Conservation (phyloP, 1,140 invertebrate species). For the Ceratina australensis region DNA sequence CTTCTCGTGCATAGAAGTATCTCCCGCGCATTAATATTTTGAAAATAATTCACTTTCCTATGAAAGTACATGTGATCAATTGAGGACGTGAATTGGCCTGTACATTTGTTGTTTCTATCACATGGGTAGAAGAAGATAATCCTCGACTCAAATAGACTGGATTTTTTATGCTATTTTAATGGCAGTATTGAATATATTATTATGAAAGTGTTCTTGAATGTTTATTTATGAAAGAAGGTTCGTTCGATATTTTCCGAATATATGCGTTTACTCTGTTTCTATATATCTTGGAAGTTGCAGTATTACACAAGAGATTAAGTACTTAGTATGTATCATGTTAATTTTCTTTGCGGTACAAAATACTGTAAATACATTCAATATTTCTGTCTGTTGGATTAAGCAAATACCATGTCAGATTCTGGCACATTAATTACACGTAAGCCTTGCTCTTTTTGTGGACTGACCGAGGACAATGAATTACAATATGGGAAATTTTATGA, state of each 20-base stretch:
- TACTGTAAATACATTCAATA: neutral
- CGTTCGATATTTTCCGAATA: neutral
- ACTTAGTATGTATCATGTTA: neutral
- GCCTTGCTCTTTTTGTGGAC: slow-evolving; percentile 79
- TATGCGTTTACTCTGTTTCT: neutral
- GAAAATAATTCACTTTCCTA: neutral
- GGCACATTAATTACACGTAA: neutral
- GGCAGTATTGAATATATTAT: too few relatives aligned
- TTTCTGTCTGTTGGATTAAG: neutral
- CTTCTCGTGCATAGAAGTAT: neutral
- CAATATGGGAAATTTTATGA: slow-evolving; percentile 80
- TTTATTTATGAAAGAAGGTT: too few relatives aligned
- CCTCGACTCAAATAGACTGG: neutral
- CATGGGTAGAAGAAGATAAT: neutral
- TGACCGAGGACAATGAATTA: slow-evolving; percentile 77
- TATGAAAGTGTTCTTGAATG: too few relatives aligned
- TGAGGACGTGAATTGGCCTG: neutral
- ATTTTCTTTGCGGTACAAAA: neutral
- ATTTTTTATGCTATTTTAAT: too few relatives aligned
- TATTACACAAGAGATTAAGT: neutral
- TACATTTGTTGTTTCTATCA: too few relatives aligned
- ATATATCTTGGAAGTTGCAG: neutral
- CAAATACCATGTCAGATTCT: slow-evolving; percentile 7
- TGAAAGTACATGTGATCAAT: neutral
- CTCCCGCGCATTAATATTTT: slow-evolving; percentile 28